Evolutionary conservation across 2,113 vertebrate genomes (phyloP).

Genomic region (Microcebus ravelobensis): DNA sequence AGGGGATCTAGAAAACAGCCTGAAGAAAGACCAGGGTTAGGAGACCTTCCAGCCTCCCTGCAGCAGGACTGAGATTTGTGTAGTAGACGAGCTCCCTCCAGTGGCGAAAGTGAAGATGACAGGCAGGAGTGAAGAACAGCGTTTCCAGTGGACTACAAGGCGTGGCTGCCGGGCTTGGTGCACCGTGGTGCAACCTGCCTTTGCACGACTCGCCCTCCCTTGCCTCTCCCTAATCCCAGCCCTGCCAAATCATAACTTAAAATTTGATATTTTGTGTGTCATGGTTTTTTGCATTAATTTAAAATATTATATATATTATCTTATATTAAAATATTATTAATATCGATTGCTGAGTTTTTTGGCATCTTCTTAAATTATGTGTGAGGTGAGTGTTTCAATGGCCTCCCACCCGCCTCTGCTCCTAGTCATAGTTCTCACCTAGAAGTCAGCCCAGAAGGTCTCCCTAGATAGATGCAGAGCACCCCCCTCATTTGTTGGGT

Average conservation of each 20-base stretch:
- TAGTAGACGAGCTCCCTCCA: background rate
- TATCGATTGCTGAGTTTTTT: background rate
- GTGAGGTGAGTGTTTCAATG: background rate
- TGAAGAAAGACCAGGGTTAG: background rate
- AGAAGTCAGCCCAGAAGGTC: background rate
- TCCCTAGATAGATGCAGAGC: fast-evolving
- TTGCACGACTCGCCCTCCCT: background rate
- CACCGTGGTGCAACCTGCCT: fast-evolving
- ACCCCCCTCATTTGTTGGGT: background rate
- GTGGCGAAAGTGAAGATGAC: background rate
- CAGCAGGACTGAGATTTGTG: background rate
- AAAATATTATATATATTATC: background rate
- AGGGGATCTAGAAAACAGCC: background rate
- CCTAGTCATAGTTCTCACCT: background rate
- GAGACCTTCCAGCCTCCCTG: background rate
- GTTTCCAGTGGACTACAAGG: background rate
- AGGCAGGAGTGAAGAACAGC: background rate
- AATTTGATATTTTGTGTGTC: background rate
- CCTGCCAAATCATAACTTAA: background rate
- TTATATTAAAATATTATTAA: background rate
- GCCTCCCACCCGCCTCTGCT: fast-evolving
- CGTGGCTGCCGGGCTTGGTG: background rate
- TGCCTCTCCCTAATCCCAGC: background rate
- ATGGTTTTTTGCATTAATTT: background rate
- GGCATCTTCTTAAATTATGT: background rate